Conservation (phyloP, 2,113 vertebrate genomes). For the Pelobates fuscus region DNA sequence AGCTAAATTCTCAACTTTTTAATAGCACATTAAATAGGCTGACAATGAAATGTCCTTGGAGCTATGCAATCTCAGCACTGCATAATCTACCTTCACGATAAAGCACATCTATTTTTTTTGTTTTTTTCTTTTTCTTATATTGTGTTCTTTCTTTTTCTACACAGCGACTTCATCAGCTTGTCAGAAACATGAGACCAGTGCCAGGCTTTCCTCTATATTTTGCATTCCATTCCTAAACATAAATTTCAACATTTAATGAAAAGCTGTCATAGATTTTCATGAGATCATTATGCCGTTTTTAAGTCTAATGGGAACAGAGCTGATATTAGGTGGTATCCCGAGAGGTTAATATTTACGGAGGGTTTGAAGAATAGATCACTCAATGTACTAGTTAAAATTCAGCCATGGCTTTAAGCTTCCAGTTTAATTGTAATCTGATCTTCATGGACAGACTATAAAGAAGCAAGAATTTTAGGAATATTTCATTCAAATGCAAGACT, state of each 20-base stretch:
- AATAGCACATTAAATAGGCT: background rate
- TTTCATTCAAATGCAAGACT: conserved; percentile 22
- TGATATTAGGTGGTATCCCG: conserved; percentile 21
- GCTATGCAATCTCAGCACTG: background rate
- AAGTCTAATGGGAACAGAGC: conserved; percentile 19
- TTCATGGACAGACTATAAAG: conserved; percentile 38
- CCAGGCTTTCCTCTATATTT: conserved; percentile 17
- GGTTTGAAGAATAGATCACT: conserved; percentile 23
- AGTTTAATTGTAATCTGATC: conserved; percentile 49
- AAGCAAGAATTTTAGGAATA: conserved; percentile 6
- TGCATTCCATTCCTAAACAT: background rate
- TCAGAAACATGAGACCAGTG: conserved; percentile 2
- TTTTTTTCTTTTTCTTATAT: background rate
- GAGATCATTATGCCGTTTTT: conserved; percentile 28
- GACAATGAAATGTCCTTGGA: conserved; percentile 18
- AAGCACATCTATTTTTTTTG: background rate
- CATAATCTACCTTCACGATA: conserved; percentile 4
- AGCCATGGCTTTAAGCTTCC: conserved; percentile 27
- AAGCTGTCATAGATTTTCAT: conserved; percentile 25
- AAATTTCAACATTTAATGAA: conserved; percentile 13
- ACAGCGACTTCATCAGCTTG: conserved; percentile 11
- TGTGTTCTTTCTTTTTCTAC: background rate
- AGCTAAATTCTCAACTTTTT: background rate
- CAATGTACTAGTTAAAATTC: conserved; percentile 29
- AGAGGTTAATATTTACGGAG: conserved; percentile 29